phyloP scores from a whole-genome alignment of 1,140 invertebrate genomes.

The Stegodyphus mimosarum region DNA sequence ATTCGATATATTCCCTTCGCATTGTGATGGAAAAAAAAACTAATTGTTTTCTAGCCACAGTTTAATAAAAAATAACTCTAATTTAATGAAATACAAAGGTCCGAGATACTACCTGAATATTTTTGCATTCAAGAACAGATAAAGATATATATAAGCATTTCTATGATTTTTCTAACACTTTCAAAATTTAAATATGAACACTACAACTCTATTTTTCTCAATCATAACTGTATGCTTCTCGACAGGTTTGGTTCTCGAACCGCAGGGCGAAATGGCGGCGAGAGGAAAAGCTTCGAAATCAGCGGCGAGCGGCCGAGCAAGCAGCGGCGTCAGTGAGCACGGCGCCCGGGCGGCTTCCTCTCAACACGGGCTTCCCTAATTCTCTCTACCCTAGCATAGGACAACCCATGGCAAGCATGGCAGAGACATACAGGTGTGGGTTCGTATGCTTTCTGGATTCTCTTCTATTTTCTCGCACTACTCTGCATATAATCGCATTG shows the following conservation, averaged over 20 bases:
- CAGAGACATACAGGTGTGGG: slow-evolving; percentile 60
- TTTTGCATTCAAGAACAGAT: too few relatives aligned
- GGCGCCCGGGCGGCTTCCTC: slow-evolving; percentile 63
- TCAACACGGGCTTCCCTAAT: slow-evolving; percentile 69
- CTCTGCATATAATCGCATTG: neutral
- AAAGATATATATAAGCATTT: too few relatives aligned
- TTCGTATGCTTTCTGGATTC: slow-evolving; percentile 16
- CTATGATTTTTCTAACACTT: too few relatives aligned
- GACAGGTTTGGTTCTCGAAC: slow-evolving; percentile 98
- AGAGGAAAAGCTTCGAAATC: slow-evolving; percentile 87
- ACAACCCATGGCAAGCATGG: slow-evolving; percentile 65
- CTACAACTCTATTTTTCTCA: too few relatives aligned
- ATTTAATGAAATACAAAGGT: too few relatives aligned
- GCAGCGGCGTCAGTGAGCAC: slow-evolving; percentile 62
- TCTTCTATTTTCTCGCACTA: neutral
- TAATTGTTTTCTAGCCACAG: too few relatives aligned
- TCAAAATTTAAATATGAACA: too few relatives aligned
- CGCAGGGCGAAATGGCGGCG: slow-evolving; percentile 97
- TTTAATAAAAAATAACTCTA: too few relatives aligned
- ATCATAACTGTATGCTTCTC: too few relatives aligned
- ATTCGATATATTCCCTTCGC: too few relatives aligned
- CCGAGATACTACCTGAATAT: too few relatives aligned
- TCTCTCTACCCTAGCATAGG: slow-evolving; percentile 69
- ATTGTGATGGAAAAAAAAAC: too few relatives aligned
- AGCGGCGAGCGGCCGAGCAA: slow-evolving; percentile 66